Base-by-base conservation (phyloP, 53 echinoderm and acorn worm species). In the Pentamera pediparva region DNA sequence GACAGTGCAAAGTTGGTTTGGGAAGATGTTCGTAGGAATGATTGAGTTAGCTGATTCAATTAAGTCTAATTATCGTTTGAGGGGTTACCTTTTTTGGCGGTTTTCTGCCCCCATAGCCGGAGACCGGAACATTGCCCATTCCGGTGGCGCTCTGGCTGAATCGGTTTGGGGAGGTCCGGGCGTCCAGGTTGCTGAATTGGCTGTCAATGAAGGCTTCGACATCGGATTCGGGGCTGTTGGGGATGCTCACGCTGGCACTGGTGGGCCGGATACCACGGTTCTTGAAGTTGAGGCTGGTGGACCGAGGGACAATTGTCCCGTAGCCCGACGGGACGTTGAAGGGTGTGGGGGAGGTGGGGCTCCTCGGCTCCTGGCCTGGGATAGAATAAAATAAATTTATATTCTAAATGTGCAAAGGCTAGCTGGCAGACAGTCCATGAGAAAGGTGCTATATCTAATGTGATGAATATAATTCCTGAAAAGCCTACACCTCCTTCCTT, bases 51-150 rank as follows among this genome's bases (percentile, higher is more conserved):
- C n/a, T n/a, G n/a, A n/a, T n/a, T n/a, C n/a, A n/a, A n/a, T n/a
- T n/a, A n/a, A n/a, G n/a, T n/a, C n/a, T n/a, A n/a, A n/a, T n/a
- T n/a, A n/a, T n/a, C n/a, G n/a, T n/a, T n/a, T n/a, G n/a, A n/a
- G n/a, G n/a, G n/a, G 82, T 71, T 58, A 91, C 91, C 88, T 91
- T 91, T 64, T 83, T 85, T 1, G 87, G 85, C 8, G 91, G 96
- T 31, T 80, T 53, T 36, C 91, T 60, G 3, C 88, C 88, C 37
- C 91, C 96, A 6, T 92, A 82, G 30, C 96, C 96, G 30, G 74
- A 79, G 27, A 96, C 96, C 0, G 96, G 96, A 26, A 96, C 96
- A 47, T 96, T 96, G 0, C 96, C 96, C 96, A 96, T 96, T 13
- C 96, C 96, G 0, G 96, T 96, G n/a, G 76, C 86, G 22, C 75